These are phyloP conservation scores for Eptatretus burgeri DNA, from an alignment of 2,113 vertebrate genomes.

Conservation along the genomic window DNA sequence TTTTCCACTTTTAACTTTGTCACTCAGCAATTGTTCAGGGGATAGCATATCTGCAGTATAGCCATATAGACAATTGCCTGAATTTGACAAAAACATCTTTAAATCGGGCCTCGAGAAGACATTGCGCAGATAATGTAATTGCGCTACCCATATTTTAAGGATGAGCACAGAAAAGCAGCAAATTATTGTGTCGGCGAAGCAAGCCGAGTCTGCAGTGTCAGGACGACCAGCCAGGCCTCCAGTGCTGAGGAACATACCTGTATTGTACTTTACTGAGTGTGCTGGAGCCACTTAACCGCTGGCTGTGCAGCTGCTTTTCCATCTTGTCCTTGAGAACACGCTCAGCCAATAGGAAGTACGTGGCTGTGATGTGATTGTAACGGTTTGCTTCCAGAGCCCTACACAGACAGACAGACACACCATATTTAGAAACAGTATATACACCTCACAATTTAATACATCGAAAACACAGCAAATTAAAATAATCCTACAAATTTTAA, in stretches of 20 bases:
- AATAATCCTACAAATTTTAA: neutral
- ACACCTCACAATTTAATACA: neutral
- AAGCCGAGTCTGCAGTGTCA: too few relatives aligned
- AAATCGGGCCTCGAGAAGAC: too few relatives aligned
- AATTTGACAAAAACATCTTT: too few relatives aligned
- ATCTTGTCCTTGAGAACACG: conserved; percentile 81
- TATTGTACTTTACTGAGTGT: conserved; percentile 72
- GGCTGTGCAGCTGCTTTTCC: conserved; percentile 60
- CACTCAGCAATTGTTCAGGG: too few relatives aligned
- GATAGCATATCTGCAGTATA: too few relatives aligned
- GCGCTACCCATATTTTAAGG: too few relatives aligned
- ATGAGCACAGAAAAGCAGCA: too few relatives aligned
- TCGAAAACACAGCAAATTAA: neutral
- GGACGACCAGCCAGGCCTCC: too few relatives aligned
- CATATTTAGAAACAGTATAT: neutral
- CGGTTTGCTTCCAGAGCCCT: conserved; percentile 92
- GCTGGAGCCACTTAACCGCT: conserved; percentile 75
- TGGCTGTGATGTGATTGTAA: conserved; percentile 96
- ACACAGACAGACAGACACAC: conserved; percentile 11
- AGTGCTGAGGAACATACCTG: conserved; percentile 26
- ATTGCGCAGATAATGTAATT: too few relatives aligned
- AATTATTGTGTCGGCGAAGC: too few relatives aligned
- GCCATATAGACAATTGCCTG: too few relatives aligned
- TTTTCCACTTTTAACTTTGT: too few relatives aligned
- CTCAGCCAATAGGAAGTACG: conserved; percentile 83